A percentile compares a stretch with the other conserved stretches of the same genome.
These are phyloP conservation scores for Butorides virescens DNA, from an alignment of 2,113 vertebrate genomes.

Conservation along the genomic window DNA sequence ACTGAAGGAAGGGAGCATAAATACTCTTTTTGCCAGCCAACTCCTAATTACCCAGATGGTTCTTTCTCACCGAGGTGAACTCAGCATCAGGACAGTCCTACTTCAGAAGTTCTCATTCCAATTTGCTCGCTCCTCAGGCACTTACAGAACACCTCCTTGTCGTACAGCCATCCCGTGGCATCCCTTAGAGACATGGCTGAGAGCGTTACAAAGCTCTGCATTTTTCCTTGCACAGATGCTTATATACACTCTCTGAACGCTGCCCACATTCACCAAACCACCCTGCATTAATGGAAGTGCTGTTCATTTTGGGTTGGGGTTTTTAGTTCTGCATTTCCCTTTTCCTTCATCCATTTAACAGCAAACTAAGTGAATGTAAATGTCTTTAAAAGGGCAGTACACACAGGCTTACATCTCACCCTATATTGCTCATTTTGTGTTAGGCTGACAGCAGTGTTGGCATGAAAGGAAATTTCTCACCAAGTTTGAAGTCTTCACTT, in stretches of 20 bases:
- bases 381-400: not conserved
- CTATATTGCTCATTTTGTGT: not conserved
- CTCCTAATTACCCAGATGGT: not conserved
- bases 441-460: not conserved
- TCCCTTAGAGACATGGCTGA: not conserved
- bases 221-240: not conserved
- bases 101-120: not conserved
- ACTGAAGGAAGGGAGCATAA: not conserved
- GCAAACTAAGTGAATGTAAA: not conserved
- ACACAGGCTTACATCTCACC: not conserved
- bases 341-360: not conserved
- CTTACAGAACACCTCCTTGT: not conserved
- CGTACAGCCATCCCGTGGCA: not conserved
- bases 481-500: not conserved
- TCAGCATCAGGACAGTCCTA: not conserved
- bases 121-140: not conserved
- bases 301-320: not conserved
- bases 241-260: not conserved
- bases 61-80: not conserved
- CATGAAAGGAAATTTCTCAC: not conserved
- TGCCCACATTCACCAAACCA: not conserved
- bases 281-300: not conserved
- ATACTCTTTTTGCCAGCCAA: not conserved
- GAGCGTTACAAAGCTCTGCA: not conserved
- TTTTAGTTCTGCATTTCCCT: not conserved